Evolutionary conservation across 2,888 invertebrate species (phyloP).

Genomic region (Eucera pruinosa): DNA sequence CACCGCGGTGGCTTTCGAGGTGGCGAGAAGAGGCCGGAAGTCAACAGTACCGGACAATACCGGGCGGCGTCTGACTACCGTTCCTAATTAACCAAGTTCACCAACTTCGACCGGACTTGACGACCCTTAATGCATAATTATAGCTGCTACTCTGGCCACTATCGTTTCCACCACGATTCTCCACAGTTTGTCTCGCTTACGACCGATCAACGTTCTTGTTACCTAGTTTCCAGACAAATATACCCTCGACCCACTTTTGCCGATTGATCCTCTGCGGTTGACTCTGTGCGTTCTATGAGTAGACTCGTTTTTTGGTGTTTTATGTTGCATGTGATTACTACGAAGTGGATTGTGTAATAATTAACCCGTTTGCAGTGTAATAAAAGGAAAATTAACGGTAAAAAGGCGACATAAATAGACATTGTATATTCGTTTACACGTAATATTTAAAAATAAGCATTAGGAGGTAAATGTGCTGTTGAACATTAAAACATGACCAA

Average conservation of each 20-base stretch:
- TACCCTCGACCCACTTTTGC: slow-evolving; percentile 37
- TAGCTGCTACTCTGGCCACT: slow-evolving; percentile 18
- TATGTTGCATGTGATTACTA: too few relatives aligned
- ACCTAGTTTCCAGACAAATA: slow-evolving; percentile 40
- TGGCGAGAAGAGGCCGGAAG: slow-evolving; percentile 75
- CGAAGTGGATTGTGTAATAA: too few relatives aligned
- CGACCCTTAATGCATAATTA: slow-evolving; percentile 64
- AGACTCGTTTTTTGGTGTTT: too few relatives aligned
- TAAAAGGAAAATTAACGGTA: too few relatives aligned
- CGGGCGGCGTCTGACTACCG: slow-evolving; percentile 76
- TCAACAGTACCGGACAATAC: slow-evolving; percentile 82
- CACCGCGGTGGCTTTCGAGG: slow-evolving; percentile 51
- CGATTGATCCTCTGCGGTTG: slow-evolving; percentile 3
- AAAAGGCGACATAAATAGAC: too few relatives aligned
- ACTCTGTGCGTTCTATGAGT: not conserved
- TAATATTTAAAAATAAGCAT: too few relatives aligned
- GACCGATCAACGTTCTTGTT: slow-evolving; percentile 35
- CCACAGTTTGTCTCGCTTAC: slow-evolving; percentile 1
- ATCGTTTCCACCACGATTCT: slow-evolving; percentile 1
- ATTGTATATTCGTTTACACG: too few relatives aligned
- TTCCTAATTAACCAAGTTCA: slow-evolving; percentile 80
- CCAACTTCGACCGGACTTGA: slow-evolving; percentile 74
- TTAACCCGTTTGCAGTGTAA: too few relatives aligned
- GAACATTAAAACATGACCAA: too few relatives aligned
- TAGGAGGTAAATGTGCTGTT: too few relatives aligned